These are phyloP conservation scores for Anolis carolinensis DNA, from an alignment of 2,113 vertebrate species.

Conservation along the genomic window DNA sequence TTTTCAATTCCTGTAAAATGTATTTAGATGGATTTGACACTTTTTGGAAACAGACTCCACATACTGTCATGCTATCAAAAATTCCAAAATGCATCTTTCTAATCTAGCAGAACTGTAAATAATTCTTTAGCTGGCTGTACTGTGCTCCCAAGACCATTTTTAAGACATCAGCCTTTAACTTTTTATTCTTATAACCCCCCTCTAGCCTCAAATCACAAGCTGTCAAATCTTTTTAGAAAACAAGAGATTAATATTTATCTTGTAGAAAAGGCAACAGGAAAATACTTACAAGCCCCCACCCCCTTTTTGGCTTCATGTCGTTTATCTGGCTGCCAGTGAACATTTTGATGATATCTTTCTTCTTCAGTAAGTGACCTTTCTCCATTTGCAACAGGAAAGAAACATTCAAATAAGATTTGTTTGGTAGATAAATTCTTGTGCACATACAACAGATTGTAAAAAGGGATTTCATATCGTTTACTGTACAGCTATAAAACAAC, in stretches of 20 bases:
- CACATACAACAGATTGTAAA: neutral
- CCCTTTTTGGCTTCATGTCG: neutral
- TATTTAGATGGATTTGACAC: too few relatives aligned
- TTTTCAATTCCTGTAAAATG: too few relatives aligned
- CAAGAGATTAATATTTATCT: neutral
- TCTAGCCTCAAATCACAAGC: conserved; percentile 12
- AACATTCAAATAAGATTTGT: conserved; percentile 9
- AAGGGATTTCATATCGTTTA: neutral
- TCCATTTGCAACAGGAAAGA: conserved; percentile 19
- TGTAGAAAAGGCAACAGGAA: conserved; percentile 28
- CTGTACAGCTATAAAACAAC: neutral
- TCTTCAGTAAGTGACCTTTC: neutral
- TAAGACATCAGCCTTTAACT: neutral
- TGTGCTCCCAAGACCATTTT: neutral
- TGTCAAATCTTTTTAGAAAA: neutral
- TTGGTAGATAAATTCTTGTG: conserved; percentile 9
- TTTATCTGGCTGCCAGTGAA: conserved; percentile 10
- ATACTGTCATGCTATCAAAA: neutral
- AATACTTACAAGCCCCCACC: neutral
- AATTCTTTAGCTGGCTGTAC: neutral
- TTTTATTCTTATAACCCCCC: conserved; percentile 1
- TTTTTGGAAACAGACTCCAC: neutral
- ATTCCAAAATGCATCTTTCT: neutral
- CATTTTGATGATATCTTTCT: neutral
- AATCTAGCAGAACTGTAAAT: neutral